A percentile compares a stretch with the other conserved stretches of the same genome.
phyloP scores from a whole-genome alignment of 2,888 invertebrate genomes.

The Arctia plantaginis region DNA sequence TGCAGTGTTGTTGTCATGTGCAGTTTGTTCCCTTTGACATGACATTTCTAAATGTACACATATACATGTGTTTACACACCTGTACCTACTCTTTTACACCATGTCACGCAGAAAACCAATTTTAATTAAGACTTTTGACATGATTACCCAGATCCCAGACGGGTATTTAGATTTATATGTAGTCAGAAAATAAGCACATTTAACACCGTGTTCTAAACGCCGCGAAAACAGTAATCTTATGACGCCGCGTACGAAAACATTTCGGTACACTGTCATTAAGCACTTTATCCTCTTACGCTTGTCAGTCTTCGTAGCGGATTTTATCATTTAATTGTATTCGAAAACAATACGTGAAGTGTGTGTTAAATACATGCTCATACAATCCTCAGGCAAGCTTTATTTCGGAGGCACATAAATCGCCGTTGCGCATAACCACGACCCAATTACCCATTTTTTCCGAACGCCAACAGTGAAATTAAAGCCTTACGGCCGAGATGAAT shows the following conservation, averaged over 20 bases:
- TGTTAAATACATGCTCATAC: conserved; percentile 1
- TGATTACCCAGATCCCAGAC: neutral
- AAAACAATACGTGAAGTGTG: conserved; percentile 30
- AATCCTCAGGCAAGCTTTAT: conserved; percentile 25
- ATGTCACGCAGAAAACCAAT: neutral
- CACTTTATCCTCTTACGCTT: conserved; percentile 26
- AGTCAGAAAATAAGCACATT: conserved; percentile 5
- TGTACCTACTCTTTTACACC: neutral
- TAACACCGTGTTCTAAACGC: conserved; percentile 19
- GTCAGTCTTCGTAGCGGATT: conserved; percentile 19
- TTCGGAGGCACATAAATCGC: conserved; percentile 47
- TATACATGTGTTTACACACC: neutral
- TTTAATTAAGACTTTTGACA: neutral
- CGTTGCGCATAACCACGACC: conserved; percentile 58
- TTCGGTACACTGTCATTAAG: conserved; percentile 25
- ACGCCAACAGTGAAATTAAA: conserved; percentile 74
- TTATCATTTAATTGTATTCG: conserved; percentile 30
- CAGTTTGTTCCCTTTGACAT: neutral
- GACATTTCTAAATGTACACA: neutral
- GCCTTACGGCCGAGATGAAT: conserved; percentile 70
- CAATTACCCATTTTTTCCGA: conserved; percentile 75
- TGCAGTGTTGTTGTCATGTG: too few relatives aligned
- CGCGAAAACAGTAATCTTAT: conserved; percentile 20
- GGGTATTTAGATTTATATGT: conserved; percentile 1
- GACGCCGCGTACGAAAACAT: conserved; percentile 20